phyloP scores from a whole-genome alignment of 2,797 vertebrate species.

The Diplodus sargus region DNA sequence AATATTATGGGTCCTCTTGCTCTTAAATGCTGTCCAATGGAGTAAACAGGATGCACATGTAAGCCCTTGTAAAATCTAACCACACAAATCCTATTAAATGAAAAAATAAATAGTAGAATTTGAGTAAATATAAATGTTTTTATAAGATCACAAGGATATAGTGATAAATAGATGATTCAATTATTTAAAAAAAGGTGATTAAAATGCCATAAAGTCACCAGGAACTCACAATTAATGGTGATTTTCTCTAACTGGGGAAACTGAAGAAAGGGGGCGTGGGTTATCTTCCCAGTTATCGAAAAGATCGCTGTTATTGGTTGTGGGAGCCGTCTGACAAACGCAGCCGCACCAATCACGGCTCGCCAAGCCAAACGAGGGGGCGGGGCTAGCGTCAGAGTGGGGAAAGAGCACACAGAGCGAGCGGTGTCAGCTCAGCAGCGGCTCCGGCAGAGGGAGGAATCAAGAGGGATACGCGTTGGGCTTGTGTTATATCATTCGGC shows the following conservation, averaged over 20 bases:
- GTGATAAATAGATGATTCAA: not conserved
- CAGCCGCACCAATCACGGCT: slow-evolving; percentile 43
- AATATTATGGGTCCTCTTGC: not conserved
- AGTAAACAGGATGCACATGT: not conserved
- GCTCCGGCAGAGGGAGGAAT: slow-evolving; percentile 68
- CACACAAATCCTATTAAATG: not conserved
- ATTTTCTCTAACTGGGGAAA: slow-evolving; percentile 41
- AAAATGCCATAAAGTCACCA: not conserved
- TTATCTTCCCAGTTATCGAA: not conserved
- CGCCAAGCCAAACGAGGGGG: slow-evolving; percentile 48
- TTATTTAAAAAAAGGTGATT: not conserved
- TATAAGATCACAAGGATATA: not conserved
- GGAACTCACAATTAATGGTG: slow-evolving; percentile 5
- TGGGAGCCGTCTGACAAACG: slow-evolving; percentile 33
- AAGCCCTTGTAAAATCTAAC: not conserved
- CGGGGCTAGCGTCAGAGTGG: slow-evolving; percentile 55
- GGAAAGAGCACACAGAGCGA: slow-evolving; percentile 61
- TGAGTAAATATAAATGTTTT: not conserved
- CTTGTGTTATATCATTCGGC: slow-evolving; percentile 59
- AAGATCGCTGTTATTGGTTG: slow-evolving; percentile 61
- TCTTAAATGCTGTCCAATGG: not conserved
- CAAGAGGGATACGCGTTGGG: slow-evolving; percentile 58
- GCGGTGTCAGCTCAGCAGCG: slow-evolving; percentile 70
- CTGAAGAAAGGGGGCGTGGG: slow-evolving; percentile 24
- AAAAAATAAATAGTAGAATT: not conserved